Evolutionary conservation across 2,888 invertebrate genomes (phyloP).

Genomic region (Caenorhabditis sinica): DNA sequence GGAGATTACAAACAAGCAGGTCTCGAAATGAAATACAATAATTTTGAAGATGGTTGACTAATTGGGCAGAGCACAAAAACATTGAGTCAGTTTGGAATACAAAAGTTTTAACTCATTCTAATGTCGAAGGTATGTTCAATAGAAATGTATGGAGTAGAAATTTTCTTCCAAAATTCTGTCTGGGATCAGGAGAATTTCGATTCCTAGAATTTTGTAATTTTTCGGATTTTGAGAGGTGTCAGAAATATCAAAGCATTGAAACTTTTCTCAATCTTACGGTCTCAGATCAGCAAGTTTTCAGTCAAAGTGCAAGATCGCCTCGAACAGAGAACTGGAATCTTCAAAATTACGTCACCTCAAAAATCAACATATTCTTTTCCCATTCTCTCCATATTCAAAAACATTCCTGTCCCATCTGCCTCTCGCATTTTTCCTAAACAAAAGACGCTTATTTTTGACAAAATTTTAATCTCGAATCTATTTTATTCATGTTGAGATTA

Average conservation of each 20-base stretch:
- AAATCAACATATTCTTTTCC: background rate
- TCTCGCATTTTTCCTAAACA: background rate
- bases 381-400: background rate
- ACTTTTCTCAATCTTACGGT: background rate
- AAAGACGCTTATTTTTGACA: background rate
- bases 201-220: background rate
- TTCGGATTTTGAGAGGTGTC: background rate
- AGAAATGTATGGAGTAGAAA: no score
- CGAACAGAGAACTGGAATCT: background rate
- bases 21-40: background rate
- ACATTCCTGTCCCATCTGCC: background rate
- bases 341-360: background rate
- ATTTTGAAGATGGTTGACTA: background rate
- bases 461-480: no score
- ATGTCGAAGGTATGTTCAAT: no score
- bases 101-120: no score
- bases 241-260: background rate
- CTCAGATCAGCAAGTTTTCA: background rate
- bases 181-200: background rate
- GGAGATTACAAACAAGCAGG: background rate
- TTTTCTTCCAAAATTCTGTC: no score
- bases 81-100: background rate
- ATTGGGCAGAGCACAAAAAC: background rate
- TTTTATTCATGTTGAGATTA: conserved; percentile 11
- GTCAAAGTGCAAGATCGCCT: background rate